These are phyloP conservation scores for Halictus ligatus DNA, from an alignment of 2,888 invertebrate genomes.

Conservation along the genomic window DNA sequence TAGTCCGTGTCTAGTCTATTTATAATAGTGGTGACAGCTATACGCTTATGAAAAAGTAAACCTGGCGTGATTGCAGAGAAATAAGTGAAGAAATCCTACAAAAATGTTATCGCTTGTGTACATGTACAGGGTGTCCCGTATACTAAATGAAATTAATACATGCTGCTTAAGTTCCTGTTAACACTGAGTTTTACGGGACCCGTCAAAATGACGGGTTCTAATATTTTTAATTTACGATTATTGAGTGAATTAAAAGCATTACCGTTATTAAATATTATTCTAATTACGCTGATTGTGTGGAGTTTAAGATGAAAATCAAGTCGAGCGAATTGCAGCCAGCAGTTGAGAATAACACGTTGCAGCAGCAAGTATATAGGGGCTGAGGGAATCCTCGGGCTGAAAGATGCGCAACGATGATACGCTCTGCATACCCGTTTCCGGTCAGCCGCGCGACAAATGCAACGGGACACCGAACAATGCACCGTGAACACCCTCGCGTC, in stretches of 20 bases:
- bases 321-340: neutral
- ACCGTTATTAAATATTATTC: no score
- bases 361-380: neutral
- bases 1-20: neutral
- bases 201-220: no score
- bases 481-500: slow-evolving; percentile 17
- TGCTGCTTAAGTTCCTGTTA: no score
- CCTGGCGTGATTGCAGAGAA: neutral
- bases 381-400: slow-evolving; percentile 45
- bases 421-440: slow-evolving; percentile 78
- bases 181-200: no score
- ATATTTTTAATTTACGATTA: no score
- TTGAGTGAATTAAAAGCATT: no score
- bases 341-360: neutral
- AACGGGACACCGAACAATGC: slow-evolving; percentile 55
- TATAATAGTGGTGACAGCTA: neutral
- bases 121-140: no score
- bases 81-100: neutral
- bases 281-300: no score
- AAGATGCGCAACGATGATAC: slow-evolving; percentile 66
- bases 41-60: neutral
- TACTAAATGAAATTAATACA: no score
- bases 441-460: slow-evolving; percentile 73
- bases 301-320: neutral
- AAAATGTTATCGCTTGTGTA: no score